Base-by-base conservation (phyloP, 2,888 invertebrate genomes). In the Boloria euphrosyne region DNA sequence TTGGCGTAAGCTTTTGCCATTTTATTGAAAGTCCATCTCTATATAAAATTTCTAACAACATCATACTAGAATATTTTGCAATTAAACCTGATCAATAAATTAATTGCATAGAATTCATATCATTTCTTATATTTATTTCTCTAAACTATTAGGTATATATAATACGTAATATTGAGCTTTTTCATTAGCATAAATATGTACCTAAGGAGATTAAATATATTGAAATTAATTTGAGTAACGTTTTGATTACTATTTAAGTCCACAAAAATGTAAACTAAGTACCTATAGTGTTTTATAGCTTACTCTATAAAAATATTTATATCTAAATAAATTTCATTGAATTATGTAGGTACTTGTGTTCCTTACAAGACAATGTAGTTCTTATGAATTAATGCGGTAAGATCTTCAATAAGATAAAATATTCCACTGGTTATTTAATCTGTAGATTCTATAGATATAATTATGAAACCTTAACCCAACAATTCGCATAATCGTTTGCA, bases 401-500 rank as follows among this genome's bases (percentile, higher is more conserved):
- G 14, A 47, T 31, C 7, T n/a, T 57, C 18, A 13, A 46, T 16
- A 49, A 49, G 47, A 49, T 49, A 13, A 27, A 22, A 57, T 0
- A 57, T 10, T n/a, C n/a, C 7, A 4, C n/a, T 27, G 31, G 13
- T 16, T 49, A 51, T 38, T 31, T 46, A 58, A 52, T 69, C 63
- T 68, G 68, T 75, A 75, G 67, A 57, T 27, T 62, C 47, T 53
- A 46, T 49, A 43, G 18, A 55, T 55, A 57, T 55, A 51, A 63
- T 51, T 46, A 63, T 59, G 51, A 62, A 53, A 61, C 54, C 46
- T 60, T 53, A 59, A 50, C 53, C 44, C 71, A 71, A 69, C 66
- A 73, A 73, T 78, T 75, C 74, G 73, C 78, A 75, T 84, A 85
- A 87, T 85, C 79, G 81, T 74, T 80, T 73, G 74, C 80, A 83